These are phyloP conservation scores for Eudasyphora cyanicolor DNA, from an alignment of 2,888 invertebrate genomes.

Conservation along the genomic window DNA sequence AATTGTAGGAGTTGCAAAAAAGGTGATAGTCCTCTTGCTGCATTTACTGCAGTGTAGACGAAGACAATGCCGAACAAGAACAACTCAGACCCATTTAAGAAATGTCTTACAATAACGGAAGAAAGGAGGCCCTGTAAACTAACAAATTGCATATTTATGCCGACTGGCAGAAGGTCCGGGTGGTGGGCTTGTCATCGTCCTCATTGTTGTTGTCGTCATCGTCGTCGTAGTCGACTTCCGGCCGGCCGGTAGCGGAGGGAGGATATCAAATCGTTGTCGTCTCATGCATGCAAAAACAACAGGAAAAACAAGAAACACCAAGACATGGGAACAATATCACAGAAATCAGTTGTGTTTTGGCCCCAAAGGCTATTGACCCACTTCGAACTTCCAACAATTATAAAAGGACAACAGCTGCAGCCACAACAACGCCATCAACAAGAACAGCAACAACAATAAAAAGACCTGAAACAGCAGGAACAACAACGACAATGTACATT, in stretches of 20 bases:
- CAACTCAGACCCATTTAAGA: slow-evolving; percentile 17
- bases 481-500: neutral
- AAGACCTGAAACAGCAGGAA: no score
- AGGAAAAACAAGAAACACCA: neutral
- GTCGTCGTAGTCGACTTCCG: no score
- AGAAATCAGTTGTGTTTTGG: slow-evolving; percentile 57
- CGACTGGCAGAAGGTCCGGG: slow-evolving; percentile 40
- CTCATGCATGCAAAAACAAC: slow-evolving; percentile 17
- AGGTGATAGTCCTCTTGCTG: slow-evolving; percentile 2
- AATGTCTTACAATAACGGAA: slow-evolving; percentile 5
- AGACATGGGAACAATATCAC: slow-evolving; percentile 39
- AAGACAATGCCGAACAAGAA: slow-evolving; percentile 21
- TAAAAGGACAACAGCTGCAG: slow-evolving; percentile 46
- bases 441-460: slow-evolving; percentile 9
- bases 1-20: neutral
- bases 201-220: no score
- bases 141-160: slow-evolving; percentile 53
- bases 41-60: neutral
- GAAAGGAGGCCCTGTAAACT: neutral
- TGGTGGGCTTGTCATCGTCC: slow-evolving; percentile 3
- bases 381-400: slow-evolving; percentile 58
- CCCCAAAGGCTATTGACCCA: slow-evolving; percentile 62
- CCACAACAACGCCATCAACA: neutral
- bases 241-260: neutral
- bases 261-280: slow-evolving; percentile 22